phyloP scores from a whole-genome alignment of 2,888 invertebrate species.

The Parnassius apollo region DNA sequence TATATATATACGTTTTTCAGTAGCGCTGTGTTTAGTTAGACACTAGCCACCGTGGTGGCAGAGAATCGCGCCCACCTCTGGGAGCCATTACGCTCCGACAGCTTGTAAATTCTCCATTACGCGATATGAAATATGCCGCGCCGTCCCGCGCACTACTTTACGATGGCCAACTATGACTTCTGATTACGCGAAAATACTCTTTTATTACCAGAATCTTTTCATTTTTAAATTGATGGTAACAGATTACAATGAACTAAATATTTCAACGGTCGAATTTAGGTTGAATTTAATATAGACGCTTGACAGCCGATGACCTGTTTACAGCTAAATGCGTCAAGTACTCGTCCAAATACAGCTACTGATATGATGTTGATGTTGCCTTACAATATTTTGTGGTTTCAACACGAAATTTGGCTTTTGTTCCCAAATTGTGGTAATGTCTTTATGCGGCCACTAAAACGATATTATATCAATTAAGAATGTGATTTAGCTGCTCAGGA shows the following conservation, averaged over 20 bases:
- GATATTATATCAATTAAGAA: constrained; percentile 75
- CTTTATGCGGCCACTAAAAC: constrained; percentile 70
- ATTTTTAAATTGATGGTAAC: constrained; percentile 18
- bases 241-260: constrained; percentile 24
- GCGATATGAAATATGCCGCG: constrained; percentile 78
- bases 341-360: constrained; percentile 56
- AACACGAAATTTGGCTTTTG: constrained; percentile 72
- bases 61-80: constrained; percentile 62
- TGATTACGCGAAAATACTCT: constrained; percentile 25
- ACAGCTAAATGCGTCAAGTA: constrained; percentile 37
- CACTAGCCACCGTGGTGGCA: constrained; percentile 40
- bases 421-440: constrained; percentile 63
- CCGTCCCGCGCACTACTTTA: constrained; percentile 58
- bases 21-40: constrained; percentile 45
- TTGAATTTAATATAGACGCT: constrained; percentile 39
- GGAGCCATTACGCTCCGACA: constrained; percentile 79
- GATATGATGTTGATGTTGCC: constrained; percentile 53
- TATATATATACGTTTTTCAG: constrained; percentile 29
- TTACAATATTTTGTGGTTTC: constrained; percentile 70
- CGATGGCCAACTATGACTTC: constrained; percentile 42
- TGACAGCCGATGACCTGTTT: constrained; percentile 49
- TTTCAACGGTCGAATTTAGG: constrained; percentile 29
- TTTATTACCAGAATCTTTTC: constrained; percentile 18
- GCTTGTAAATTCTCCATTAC: constrained; percentile 82
- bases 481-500: constrained; percentile 68